These are phyloP conservation scores for Pimephales promelas DNA, from an alignment of 2,113 vertebrate species.

Conservation along the genomic window DNA sequence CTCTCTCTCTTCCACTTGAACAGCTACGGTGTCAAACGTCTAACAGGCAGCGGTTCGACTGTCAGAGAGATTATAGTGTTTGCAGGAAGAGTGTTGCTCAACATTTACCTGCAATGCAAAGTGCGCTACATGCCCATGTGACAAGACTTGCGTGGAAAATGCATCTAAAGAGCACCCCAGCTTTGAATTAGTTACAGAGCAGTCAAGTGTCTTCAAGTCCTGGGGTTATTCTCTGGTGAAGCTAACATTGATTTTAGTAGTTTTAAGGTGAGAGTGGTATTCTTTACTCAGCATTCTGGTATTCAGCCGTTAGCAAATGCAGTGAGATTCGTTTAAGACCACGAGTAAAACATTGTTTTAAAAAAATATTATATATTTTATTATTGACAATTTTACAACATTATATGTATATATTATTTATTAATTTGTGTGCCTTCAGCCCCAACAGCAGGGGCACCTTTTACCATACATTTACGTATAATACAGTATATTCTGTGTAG, in stretches of 20 bases:
- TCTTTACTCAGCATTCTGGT: background rate
- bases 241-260: background rate
- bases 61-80: slow-evolving; percentile 39
- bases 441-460: no score
- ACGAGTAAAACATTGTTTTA: no score
- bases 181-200: slow-evolving; percentile 6
- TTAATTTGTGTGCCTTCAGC: no score
- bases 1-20: background rate
- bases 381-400: no score
- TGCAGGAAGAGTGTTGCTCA: slow-evolving; percentile 19
- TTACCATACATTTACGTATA: no score
- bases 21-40: slow-evolving; percentile 22
- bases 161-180: slow-evolving; percentile 8
- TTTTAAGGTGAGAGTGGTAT: background rate
- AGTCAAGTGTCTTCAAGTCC: background rate
- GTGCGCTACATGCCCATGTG: background rate
- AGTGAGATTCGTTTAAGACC: background rate
- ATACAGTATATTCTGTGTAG: no score
- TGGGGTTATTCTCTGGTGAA: background rate
- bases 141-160: background rate
- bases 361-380: no score
- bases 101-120: slow-evolving; percentile 38
- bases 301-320: slow-evolving; percentile 17
- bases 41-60: slow-evolving; percentile 34
- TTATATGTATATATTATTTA: no score